Percentiles rank a stretch among this genome's conserved stretches.
phyloP scores from a whole-genome alignment of 2,113 vertebrate species.

The mouse (Mus musculus) region DNA sequence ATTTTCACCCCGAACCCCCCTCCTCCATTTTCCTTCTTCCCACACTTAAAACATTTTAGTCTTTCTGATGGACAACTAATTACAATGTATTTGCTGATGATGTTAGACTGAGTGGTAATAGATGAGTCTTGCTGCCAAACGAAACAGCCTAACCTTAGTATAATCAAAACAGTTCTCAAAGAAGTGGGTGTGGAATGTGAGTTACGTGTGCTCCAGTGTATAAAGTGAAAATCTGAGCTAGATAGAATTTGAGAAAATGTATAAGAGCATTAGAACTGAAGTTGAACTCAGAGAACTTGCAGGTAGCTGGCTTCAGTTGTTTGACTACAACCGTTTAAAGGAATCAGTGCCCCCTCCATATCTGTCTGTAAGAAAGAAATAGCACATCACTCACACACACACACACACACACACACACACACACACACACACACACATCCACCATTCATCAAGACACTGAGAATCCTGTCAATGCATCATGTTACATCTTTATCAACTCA shows the following conservation, averaged over 20 bases:
- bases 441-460: neutral
- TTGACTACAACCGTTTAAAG: neutral
- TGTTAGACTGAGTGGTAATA: neutral
- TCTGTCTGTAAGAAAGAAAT: neutral
- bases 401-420: neutral
- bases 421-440: neutral
- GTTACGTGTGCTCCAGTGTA: neutral
- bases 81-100: neutral
- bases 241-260: neutral
- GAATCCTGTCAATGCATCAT: too few relatives aligned
- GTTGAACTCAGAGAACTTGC: neutral
- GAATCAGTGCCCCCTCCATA: too few relatives aligned
- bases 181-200: neutral
- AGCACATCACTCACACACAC: neutral
- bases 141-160: neutral
- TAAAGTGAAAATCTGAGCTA: neutral
- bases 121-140: neutral
- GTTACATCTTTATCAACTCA: neutral
- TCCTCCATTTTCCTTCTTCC: neutral
- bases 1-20: neutral
- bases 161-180: neutral
- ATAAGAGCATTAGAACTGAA: fast-evolving
- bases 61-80: neutral
- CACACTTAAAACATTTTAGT: neutral
- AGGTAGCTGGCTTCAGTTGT: fast-evolving